These are phyloP conservation scores for Hepsetus odoe DNA, from an alignment of 2,113 vertebrate genomes.

Conservation along the genomic window DNA sequence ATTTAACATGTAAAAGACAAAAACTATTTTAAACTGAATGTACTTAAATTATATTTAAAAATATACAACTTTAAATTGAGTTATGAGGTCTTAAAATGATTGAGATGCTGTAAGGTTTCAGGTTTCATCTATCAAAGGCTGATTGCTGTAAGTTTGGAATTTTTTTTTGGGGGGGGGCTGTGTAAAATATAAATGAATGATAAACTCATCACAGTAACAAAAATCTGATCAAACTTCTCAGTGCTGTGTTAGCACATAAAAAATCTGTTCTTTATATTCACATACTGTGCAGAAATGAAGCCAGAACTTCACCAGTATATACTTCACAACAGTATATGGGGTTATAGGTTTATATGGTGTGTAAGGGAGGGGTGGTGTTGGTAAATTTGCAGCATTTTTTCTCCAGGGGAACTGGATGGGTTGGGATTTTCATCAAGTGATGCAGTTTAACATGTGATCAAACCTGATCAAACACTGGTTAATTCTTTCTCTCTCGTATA, in stretches of 20 bases:
- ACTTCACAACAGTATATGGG: not conserved
- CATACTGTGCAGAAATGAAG: not conserved
- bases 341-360: not conserved
- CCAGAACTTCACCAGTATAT: not conserved
- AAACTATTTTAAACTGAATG: too few relatives aligned
- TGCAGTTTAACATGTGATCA: conserved; percentile 17
- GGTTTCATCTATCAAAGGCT: too few relatives aligned
- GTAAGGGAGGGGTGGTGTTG: conserved; percentile 13
- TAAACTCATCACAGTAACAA: too few relatives aligned
- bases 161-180: too few relatives aligned
- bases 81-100: too few relatives aligned
- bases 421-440: not conserved
- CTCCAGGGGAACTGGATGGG: not conserved
- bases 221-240: too few relatives aligned
- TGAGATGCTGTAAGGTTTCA: too few relatives aligned
- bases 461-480: conserved; percentile 1
- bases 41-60: too few relatives aligned
- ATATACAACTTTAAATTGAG: too few relatives aligned
- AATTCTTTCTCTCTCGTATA: not conserved
- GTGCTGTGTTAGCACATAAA: not conserved
- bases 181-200: too few relatives aligned
- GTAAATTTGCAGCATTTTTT: not conserved
- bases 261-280: not conserved
- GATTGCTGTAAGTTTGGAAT: too few relatives aligned
- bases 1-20: too few relatives aligned